A percentile compares a stretch with the other conserved stretches of the same genome.
Evolutionary conservation across 2,888 invertebrate genomes (phyloP).

Genomic region (Andrena camellia): DNA sequence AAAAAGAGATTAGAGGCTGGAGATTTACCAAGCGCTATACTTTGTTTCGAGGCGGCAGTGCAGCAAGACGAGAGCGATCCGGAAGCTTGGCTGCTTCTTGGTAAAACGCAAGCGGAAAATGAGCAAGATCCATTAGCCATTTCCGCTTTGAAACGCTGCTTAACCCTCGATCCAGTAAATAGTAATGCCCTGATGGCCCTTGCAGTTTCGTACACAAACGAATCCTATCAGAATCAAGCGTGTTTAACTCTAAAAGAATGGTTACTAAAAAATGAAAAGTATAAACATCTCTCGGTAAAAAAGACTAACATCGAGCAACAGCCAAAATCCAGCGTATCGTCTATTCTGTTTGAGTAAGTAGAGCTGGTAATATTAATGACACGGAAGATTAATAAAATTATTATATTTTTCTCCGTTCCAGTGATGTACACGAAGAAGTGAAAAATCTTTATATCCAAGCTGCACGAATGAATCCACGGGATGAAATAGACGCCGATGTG

Average conservation of each 20-base stretch:
- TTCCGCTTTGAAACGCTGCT: conserved; percentile 94
- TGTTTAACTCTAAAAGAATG: conserved; percentile 92
- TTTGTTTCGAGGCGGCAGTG: conserved; percentile 98
- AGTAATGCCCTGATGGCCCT: conserved; percentile 94
- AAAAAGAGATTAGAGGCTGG: conserved; percentile 93
- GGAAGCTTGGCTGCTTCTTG: conserved; percentile 95
- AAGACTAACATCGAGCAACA: conserved; percentile 84
- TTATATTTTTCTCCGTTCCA: conserved; percentile 72
- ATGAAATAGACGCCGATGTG: conserved; percentile 94
- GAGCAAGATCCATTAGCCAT: conserved; percentile 98
- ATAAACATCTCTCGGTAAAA: conserved; percentile 88
- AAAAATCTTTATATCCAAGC: conserved; percentile 92
- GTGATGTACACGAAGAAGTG: conserved; percentile 88
- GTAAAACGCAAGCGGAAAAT: conserved; percentile 98
- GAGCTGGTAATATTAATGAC: conserved; percentile 16
- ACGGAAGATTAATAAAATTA: background rate
- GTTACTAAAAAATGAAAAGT: conserved; percentile 93
- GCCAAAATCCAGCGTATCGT: conserved; percentile 83
- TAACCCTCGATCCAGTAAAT: conserved; percentile 92
- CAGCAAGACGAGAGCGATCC: conserved; percentile 92
- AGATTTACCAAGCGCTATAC: conserved; percentile 97
- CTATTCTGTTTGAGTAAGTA: conserved; percentile 83
- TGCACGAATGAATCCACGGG: conserved; percentile 90
- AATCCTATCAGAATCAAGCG: conserved; percentile 96
- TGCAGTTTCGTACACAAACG: conserved; percentile 98